phyloP scores from a whole-genome alignment of 1,140 invertebrate species.

The Solenopsis fugax region DNA sequence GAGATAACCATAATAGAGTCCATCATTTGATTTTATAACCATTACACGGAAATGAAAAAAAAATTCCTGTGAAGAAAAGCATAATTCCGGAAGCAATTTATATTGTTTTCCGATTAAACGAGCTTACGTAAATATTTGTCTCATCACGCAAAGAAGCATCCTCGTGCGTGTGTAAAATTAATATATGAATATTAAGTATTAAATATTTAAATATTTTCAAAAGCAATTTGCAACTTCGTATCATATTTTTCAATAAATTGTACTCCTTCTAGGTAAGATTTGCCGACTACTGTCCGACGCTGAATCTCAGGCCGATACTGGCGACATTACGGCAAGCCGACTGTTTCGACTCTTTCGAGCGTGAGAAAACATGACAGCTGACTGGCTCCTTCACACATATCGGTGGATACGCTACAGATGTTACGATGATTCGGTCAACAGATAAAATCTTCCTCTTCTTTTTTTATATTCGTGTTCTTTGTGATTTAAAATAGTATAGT shows the following conservation, averaged over 20 bases:
- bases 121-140: background rate
- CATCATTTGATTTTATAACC: background rate
- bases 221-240: background rate
- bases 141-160: background rate
- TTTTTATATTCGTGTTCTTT: conserved; percentile 50
- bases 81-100: conserved; percentile 10
- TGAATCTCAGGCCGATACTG: no score
- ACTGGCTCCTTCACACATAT: background rate
- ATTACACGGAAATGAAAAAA: conserved; percentile 16
- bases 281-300: no score
- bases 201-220: background rate
- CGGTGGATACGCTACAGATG: background rate
- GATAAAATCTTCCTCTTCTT: conserved; percentile 15
- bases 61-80: background rate
- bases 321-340: no score
- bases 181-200: no score
- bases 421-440: conserved; percentile 9
- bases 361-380: conserved; percentile 23
- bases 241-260: background rate
- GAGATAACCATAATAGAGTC: background rate
- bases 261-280: no score
- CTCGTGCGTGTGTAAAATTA: no score
- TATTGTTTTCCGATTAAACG: background rate
- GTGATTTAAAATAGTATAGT: conserved; percentile 47
- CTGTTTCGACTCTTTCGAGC: no score